phyloP scores from a whole-genome alignment of 1,140 invertebrate species.

The Lasioglossum baleicum region DNA sequence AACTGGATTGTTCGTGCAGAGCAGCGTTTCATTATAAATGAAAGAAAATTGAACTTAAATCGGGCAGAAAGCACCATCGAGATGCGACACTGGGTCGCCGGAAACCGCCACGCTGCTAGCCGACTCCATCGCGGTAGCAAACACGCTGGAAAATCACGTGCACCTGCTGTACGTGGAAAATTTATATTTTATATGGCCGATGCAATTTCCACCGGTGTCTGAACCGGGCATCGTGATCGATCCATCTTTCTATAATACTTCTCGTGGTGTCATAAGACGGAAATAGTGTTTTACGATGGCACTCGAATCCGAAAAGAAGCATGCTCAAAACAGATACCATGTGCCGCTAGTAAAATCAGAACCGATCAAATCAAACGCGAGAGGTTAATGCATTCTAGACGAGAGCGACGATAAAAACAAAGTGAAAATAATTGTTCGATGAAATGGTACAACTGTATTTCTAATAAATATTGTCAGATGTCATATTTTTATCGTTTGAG shows the following conservation, averaged over 20 bases:
- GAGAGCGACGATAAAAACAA: too few species aligned
- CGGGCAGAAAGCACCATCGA: not conserved
- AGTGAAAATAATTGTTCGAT: not conserved
- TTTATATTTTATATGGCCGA: constrained; percentile 6
- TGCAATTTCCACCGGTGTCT: not conserved
- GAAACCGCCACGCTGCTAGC: not conserved
- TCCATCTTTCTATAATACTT: not conserved
- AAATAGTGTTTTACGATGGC: not conserved
- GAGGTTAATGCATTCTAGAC: too few species aligned
- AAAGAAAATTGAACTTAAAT: not conserved
- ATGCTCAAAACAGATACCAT: not conserved
- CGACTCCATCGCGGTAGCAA: not conserved
- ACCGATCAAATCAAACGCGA: too few species aligned
- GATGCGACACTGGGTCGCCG: not conserved
- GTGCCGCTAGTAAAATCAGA: too few species aligned
- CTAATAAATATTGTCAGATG: too few species aligned
- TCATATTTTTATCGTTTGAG: too few species aligned
- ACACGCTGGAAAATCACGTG: constrained; percentile 5
- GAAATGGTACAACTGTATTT: too few species aligned
- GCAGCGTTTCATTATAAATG: too few species aligned
- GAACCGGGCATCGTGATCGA: not conserved
- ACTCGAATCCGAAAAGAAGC: not conserved
- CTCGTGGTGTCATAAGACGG: not conserved
- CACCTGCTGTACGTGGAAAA: not conserved
- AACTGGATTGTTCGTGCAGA: too few species aligned